Evolutionary conservation across 2,797 vertebrate genomes (phyloP).

Genomic region (Myioborus miniatus): DNA sequence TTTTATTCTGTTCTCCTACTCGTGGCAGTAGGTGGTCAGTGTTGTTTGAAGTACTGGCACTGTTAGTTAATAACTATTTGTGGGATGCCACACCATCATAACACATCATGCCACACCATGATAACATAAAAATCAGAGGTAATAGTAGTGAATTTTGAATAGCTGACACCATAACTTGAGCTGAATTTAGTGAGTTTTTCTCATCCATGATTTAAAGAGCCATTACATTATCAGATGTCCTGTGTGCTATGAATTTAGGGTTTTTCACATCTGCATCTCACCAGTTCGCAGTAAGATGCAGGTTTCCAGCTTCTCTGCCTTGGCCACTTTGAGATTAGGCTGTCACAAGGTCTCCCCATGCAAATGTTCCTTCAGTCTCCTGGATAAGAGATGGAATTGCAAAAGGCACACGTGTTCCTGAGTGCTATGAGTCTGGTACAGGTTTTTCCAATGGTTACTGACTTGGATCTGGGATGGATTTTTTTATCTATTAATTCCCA

Average conservation of each 20-base stretch:
- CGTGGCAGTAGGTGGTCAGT: not conserved
- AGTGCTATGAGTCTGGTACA: fast-evolving
- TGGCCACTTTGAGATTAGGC: not conserved
- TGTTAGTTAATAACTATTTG: not conserved
- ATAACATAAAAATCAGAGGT: not conserved
- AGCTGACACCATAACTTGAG: not conserved
- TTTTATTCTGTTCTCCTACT: not conserved
- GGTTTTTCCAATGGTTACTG: not conserved
- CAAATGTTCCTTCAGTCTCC: not conserved
- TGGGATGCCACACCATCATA: not conserved
- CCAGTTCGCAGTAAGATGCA: not conserved
- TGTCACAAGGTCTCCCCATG: not conserved
- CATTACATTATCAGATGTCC: not conserved
- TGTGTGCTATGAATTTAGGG: not conserved
- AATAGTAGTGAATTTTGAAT: not conserved
- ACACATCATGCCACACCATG: no score
- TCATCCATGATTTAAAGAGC: not conserved
- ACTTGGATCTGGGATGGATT: not conserved
- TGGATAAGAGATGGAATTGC: not conserved
- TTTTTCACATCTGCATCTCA: not conserved
- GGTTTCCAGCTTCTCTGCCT: not conserved
- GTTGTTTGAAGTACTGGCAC: not conserved
- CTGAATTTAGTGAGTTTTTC: not conserved
- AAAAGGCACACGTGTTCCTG: not conserved
- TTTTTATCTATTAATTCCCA: not conserved